Base-by-base conservation (phyloP, 1,140 invertebrate species). In the Cydia fagiglandana region DNA sequence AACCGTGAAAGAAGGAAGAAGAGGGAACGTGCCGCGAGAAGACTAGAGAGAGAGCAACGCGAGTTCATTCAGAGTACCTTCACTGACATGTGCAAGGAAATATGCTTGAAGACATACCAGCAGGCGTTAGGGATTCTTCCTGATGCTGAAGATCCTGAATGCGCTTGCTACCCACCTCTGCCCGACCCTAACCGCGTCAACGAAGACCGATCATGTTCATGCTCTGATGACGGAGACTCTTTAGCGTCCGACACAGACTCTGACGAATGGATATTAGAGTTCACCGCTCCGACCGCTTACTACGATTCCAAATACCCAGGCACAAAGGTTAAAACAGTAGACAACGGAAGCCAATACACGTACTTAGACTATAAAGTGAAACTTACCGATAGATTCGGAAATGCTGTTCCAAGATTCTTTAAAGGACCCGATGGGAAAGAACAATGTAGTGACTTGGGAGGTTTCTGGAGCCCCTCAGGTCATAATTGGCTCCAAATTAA, bases 231-330 rank as follows among this genome's bases (percentile, higher is more conserved):
- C 2, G 45, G 86, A 53, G 83, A 79, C 2, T 73, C 53, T 0
- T 85, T 80, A 4, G 83, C 80, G 12, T 88, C 88, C 13, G 90
- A 88, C 73, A 91, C 90, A 6, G 91, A 93, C 77, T 87, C 79
- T 15, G 91, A 93, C 76, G 91, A 93, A 82, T 93, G 91, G 90
- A 80, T 91, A 64, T 79, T 93, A 24, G 89, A 93, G 78, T 93
- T 93, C 76, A 93, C 91, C 30, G 89, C 91, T 4, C 91, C 91
- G 5, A 88, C 79, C 41, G 90, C 90, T 53, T 77, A 28, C n/a
- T 93, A 86, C 78, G 86, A 93, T 83, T 88, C 88, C 0, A 80
- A 78, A 47, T 86, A 76, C 73, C 91, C 89, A 77, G 61, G 76
- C 10, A 91, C 88, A 77, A 91, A 91, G 80, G 53, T 88, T 10